Evolutionary conservation across 2,797 vertebrate genomes (phyloP).

Genomic region (Danio tinwini): DNA sequence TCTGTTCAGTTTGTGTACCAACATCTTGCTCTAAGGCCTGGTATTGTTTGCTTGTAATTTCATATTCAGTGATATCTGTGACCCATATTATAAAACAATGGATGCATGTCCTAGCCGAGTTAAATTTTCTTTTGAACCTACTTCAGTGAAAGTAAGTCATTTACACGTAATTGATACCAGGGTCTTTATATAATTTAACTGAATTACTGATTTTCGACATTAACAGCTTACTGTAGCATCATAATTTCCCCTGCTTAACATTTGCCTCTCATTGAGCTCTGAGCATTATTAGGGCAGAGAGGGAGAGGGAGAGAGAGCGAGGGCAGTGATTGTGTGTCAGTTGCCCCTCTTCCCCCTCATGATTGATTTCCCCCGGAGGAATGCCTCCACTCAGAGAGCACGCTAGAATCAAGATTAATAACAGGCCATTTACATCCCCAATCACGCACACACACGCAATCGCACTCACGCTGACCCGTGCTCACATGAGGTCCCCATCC

Average conservation of each 20-base stretch:
- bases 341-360: conserved; percentile 58
- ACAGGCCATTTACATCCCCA: conserved; percentile 73
- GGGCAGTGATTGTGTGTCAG: conserved; percentile 62
- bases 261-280: conserved; percentile 43
- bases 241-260: conserved; percentile 50
- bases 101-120: neutral
- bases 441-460: conserved; percentile 57
- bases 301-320: conserved; percentile 66
- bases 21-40: neutral
- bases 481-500: conserved; percentile 46
- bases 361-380: conserved; percentile 73
- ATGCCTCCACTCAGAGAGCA: conserved; percentile 65
- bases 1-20: conserved; percentile 2
- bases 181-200: conserved; percentile 40
- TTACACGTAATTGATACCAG: conserved; percentile 31
- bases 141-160: conserved; percentile 30
- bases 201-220: conserved; percentile 23
- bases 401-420: conserved; percentile 75
- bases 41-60: conserved; percentile 27
- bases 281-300: conserved; percentile 61
- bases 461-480: conserved; percentile 36
- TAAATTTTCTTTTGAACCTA: conserved; percentile 20
- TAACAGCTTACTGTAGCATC: conserved; percentile 39
- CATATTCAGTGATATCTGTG: neutral
- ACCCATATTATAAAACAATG: conserved; percentile 36